Percentiles rank a stretch among this genome's conserved stretches.
Evolutionary conservation across 1,140 invertebrate species (phyloP).

Genomic region (Caenorhabditis briggsae): DNA sequence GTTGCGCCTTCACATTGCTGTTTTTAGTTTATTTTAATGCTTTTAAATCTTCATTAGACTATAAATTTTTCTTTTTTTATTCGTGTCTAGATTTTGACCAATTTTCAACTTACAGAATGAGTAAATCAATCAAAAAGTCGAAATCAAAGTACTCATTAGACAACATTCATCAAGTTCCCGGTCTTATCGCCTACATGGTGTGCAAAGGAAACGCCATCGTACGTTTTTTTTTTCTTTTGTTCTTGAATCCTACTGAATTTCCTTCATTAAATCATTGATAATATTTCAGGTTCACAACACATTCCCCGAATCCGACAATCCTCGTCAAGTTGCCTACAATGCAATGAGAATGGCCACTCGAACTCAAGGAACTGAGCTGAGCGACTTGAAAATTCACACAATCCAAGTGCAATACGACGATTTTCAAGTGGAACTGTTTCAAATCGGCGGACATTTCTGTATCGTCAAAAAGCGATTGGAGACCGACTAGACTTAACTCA

Average conservation of each 20-base stretch:
- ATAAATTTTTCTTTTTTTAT: too few relatives aligned
- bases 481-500: neutral
- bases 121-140: slow-evolving; percentile 15
- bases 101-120: slow-evolving; percentile 13
- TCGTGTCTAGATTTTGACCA: neutral
- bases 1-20: too few relatives aligned
- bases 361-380: slow-evolving; percentile 24
- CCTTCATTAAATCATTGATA: neutral
- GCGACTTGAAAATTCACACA: slow-evolving; percentile 21
- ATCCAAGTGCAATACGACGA: slow-evolving; percentile 48
- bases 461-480: slow-evolving; percentile 23
- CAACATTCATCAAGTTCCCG: slow-evolving; percentile 20
- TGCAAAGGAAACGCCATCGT: slow-evolving; percentile 44
- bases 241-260: neutral
- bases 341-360: slow-evolving; percentile 39
- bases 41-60: too few relatives aligned
- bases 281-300: slow-evolving; percentile 22
- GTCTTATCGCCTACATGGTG: slow-evolving; percentile 5
- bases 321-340: slow-evolving; percentile 42
- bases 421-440: slow-evolving; percentile 39
- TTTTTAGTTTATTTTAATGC: too few relatives aligned
- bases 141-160: slow-evolving; percentile 36
- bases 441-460: slow-evolving; percentile 28
- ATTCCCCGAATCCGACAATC: slow-evolving; percentile 13
- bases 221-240: slow-evolving; percentile 7